Evolutionary conservation across 2,113 vertebrate species (phyloP).

Genomic region (Clarias macrocephalus): DNA sequence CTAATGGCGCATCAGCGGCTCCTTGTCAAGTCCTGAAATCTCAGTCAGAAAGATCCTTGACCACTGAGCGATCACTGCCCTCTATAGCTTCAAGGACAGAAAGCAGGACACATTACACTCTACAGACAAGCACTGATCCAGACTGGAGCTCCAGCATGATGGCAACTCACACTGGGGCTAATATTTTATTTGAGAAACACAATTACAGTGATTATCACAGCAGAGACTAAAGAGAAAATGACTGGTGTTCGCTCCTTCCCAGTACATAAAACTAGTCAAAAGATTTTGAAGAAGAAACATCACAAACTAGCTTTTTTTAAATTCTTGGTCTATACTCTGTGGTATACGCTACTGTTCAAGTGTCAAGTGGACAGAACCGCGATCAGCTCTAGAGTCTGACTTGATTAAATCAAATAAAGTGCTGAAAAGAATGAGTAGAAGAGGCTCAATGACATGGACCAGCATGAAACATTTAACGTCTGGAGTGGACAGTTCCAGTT

Average conservation of each 20-base stretch:
- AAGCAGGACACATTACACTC: background rate
- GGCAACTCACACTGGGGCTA: background rate
- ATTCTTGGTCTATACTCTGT: background rate
- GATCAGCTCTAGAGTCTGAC: background rate
- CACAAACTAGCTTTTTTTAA: too few species aligned
- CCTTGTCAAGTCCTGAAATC: background rate
- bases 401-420: background rate
- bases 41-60: background rate
- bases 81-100: conserved; percentile 18
- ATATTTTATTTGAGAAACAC: background rate
- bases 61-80: conserved; percentile 16
- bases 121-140: background rate
- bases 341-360: background rate
- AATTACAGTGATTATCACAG: background rate
- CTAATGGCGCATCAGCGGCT: background rate
- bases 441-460: background rate
- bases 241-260: too few species aligned
- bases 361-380: background rate
- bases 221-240: background rate
- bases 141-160: background rate
- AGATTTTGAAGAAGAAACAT: too few species aligned
- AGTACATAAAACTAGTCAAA: too few species aligned
- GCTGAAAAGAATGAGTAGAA: background rate
- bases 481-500: background rate
- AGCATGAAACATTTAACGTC: too few species aligned